Base-by-base conservation (phyloP, 2,888 invertebrate species). In the Pediacus dermestoides region DNA sequence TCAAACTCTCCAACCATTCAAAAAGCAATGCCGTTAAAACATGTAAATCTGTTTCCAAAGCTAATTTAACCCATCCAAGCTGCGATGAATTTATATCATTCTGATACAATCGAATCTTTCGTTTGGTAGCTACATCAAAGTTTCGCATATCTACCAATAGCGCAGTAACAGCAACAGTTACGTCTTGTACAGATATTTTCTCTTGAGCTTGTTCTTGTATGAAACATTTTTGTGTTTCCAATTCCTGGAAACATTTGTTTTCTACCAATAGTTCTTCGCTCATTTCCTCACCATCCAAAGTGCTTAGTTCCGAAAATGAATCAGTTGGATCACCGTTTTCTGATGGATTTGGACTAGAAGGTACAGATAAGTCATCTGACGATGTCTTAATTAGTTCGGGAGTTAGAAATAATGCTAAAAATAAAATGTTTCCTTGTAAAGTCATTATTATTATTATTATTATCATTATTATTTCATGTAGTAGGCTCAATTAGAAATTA, bases 1-100 rank as follows among this genome's bases (percentile, higher is more conserved):
- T 82, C 28, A 89, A 67, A 11, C 79, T 79, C 59, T 88, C 87
- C 34, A 89, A 63, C 88, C 88, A 89, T 50, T 85, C 81, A 65
- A 80, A 83, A 21, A 88, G 67, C 2, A 89, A 64, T 1, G 76
- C 76, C 0, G 80, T 70, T 22, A 88, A 63, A 10, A 87, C 71
- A 6, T 71, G 67, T 2, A 85, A 58, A 58, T 77, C 70, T 36
- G 77, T 79, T 70, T 88, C 87, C 30, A 77, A 70, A 35, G 77
- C 73, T 15, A 88, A 70, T 47, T 74, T 75, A 23, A 73, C 67
- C 75, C 85, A 83, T 0, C 82, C 81, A 2, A 80, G 75, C 47
- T 74, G 75, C 28, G 78, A 76, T 50, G 77, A 76, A 61, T 88
- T 87, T 32, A 88, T 72, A 32, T 82, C 81, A 32, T 72, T 68